Percentiles rank a stretch among this genome's conserved stretches.
phyloP scores from a whole-genome alignment of 2,888 invertebrate genomes.

The Dynastes tityus region DNA sequence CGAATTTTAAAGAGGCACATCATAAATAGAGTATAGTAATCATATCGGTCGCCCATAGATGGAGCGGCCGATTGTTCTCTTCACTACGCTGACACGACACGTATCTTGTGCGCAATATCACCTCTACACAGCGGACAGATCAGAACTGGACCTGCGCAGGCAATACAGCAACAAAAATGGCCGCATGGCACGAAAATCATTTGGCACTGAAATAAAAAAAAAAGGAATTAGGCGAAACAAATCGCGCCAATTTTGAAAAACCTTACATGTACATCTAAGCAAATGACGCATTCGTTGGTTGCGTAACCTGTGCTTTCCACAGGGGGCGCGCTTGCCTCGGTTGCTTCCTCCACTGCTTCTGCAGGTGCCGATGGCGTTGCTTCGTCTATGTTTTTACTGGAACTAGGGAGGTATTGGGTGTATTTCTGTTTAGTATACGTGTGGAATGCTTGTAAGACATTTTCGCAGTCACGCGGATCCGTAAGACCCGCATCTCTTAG shows the following conservation, averaged over 20 bases:
- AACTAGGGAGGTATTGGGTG: neutral
- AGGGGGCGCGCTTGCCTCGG: conserved; percentile 64
- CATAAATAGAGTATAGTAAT: conserved; percentile 17
- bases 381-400: neutral
- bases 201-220: conserved; percentile 75
- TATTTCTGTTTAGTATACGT: conserved; percentile 46
- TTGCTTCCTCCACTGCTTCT: conserved; percentile 62
- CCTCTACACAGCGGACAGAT: conserved; percentile 88
- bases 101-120: conserved; percentile 79
- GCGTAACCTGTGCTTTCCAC: conserved; percentile 49
- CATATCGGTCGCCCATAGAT: neutral
- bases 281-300: conserved; percentile 86
- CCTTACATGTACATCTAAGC: conserved; percentile 82
- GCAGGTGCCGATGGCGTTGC: conserved; percentile 52
- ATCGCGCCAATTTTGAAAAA: neutral
- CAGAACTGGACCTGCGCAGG: conserved; percentile 77
- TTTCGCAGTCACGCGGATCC: conserved; percentile 74
- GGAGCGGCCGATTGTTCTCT: neutral
- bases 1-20: conserved; percentile 25
- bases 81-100: conserved; percentile 66
- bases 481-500: conserved; percentile 76
- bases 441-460: conserved; percentile 74
- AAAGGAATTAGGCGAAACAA: too few relatives aligned
- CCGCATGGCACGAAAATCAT: conserved; percentile 91
- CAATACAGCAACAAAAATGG: conserved; percentile 86